Percentiles rank a stretch among this genome's conserved stretches.
Evolutionary conservation across 2,888 invertebrate genomes (phyloP).

Genomic region (Stegophylla sp.): DNA sequence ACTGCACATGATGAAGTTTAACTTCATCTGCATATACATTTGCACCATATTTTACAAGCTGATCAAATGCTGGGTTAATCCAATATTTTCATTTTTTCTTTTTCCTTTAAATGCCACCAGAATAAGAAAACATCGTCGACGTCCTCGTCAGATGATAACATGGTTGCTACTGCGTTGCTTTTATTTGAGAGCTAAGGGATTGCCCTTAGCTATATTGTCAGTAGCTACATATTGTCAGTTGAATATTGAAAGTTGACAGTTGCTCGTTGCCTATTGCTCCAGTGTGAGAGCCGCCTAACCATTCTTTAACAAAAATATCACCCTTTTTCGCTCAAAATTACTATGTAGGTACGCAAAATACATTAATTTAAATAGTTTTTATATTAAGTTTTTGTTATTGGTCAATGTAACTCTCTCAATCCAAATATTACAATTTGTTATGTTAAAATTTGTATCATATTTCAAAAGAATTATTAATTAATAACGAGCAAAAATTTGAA

Average conservation of each 20-base stretch:
- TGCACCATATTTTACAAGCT: conserved; percentile 35
- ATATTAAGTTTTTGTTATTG: too few relatives aligned
- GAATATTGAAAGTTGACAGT: neutral
- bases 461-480: too few relatives aligned
- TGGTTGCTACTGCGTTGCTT: conserved; percentile 15
- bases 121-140: conserved; percentile 2
- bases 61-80: conserved; percentile 26
- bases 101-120: conserved; percentile 12
- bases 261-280: conserved; percentile 31
- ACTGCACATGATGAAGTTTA: conserved; percentile 28
- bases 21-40: conserved; percentile 41
- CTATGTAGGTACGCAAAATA: too few relatives aligned
- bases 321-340: too few relatives aligned
- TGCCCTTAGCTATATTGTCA: too few relatives aligned
- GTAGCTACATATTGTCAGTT: too few relatives aligned
- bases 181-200: neutral
- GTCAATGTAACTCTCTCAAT: too few relatives aligned
- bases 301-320: too few relatives aligned
- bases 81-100: conserved; percentile 41
- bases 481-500: too few relatives aligned
- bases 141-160: conserved; percentile 3
- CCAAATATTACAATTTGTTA: too few relatives aligned
- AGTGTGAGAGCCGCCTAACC: conserved; percentile 21
- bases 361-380: too few relatives aligned
- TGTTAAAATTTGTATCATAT: too few relatives aligned